Evolutionary conservation across 2,888 invertebrate species (phyloP).

Genomic region (Acleris holmiana): DNA sequence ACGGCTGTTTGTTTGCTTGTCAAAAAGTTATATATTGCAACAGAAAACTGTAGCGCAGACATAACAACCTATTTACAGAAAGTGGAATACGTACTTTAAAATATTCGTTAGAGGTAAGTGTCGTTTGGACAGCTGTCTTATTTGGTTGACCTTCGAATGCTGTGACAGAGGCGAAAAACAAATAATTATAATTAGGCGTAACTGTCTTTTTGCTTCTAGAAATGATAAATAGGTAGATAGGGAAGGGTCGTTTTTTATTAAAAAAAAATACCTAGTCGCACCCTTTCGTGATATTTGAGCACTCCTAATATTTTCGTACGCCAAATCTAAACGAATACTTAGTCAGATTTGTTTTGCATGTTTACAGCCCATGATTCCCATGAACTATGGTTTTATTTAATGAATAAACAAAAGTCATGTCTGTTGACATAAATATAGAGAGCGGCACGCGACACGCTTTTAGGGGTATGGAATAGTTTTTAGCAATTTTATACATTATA

Average conservation of each 20-base stretch:
- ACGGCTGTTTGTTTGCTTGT: conserved; percentile 14
- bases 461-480: conserved; percentile 6
- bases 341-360: conserved; percentile 18
- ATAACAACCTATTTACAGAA: conserved; percentile 17
- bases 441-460: conserved; percentile 26
- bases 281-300: too few species aligned
- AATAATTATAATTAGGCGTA: too few species aligned
- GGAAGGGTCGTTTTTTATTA: too few species aligned
- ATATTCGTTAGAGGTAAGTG: too few species aligned
- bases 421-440: conserved; percentile 20
- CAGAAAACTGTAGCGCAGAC: conserved; percentile 12
- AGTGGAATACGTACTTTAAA: too few species aligned
- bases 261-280: too few species aligned
- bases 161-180: too few species aligned
- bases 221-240: too few species aligned
- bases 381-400: conserved; percentile 16
- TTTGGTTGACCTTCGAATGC: too few species aligned
- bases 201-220: too few species aligned
- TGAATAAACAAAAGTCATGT: conserved; percentile 17
- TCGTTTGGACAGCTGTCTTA: too few species aligned
- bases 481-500: neutral
- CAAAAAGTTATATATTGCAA: conserved; percentile 17
- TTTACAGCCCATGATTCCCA: conserved; percentile 3
- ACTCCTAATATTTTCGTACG: neutral
- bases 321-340: conserved; percentile 6